phyloP scores from a whole-genome alignment of 1,140 invertebrate species.

The Calliphora vicina region DNA sequence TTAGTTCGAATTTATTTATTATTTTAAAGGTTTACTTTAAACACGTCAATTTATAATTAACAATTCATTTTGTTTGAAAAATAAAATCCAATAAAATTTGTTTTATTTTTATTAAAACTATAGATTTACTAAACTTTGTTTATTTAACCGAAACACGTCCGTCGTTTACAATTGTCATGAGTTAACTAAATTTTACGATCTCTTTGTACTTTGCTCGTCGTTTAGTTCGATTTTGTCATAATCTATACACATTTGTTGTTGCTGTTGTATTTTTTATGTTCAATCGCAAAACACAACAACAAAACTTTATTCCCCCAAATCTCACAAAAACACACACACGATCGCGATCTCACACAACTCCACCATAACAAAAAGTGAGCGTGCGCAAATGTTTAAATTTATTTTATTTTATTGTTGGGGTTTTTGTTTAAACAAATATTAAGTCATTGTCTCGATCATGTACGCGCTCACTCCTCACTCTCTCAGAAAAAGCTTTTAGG shows the following conservation, averaged over 20 bases:
- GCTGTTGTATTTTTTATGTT: background rate
- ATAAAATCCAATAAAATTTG: background rate
- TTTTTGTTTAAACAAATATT: constrained; percentile 5
- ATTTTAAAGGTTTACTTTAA: background rate
- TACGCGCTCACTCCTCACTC: background rate
- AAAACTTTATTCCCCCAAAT: too few relatives aligned
- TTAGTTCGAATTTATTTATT: background rate
- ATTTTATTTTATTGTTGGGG: background rate
- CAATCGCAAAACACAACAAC: background rate
- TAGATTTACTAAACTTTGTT: background rate
- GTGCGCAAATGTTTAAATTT: constrained; percentile 26
- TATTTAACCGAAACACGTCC: constrained; percentile 29
- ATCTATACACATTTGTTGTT: background rate
- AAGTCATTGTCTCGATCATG: background rate
- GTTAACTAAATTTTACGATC: constrained; percentile 27
- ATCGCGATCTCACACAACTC: too few relatives aligned
- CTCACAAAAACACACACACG: too few relatives aligned
- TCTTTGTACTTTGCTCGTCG: constrained; percentile 20
- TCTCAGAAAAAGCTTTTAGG: background rate
- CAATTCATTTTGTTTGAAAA: background rate
- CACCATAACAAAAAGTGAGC: constrained; percentile 10
- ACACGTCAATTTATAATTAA: background rate
- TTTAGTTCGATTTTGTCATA: constrained; percentile 27
- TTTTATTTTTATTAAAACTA: background rate
- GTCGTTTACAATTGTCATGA: constrained; percentile 29